These are phyloP conservation scores for Pandemis heparana DNA, from an alignment of 2,888 invertebrate genomes.

Conservation along the genomic window DNA sequence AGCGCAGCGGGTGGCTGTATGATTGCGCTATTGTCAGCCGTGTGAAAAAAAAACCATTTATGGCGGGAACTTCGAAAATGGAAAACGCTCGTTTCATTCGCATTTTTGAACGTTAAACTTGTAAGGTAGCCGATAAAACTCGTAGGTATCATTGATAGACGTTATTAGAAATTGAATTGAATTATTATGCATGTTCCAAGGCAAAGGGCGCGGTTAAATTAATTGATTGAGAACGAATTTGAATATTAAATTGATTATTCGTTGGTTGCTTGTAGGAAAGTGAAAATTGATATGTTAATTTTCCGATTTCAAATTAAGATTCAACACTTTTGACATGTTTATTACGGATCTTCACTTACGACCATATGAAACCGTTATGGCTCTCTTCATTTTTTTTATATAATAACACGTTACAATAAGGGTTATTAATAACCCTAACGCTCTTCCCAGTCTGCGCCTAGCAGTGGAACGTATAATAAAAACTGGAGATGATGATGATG, in stretches of 20 bases:
- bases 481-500: too few species aligned
- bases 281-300: constrained; percentile 30
- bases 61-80: constrained; percentile 1
- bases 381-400: too few species aligned
- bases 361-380: constrained; percentile 12
- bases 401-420: too few species aligned
- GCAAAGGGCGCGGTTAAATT: constrained; percentile 39
- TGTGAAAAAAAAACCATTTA: constrained; percentile 45
- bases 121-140: neutral
- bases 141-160: too few species aligned
- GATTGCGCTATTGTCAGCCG: constrained; percentile 73
- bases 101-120: neutral
- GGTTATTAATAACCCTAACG: too few species aligned
- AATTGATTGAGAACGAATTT: neutral
- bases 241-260: constrained; percentile 12
- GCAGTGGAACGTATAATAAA: too few species aligned
- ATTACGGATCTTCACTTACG: constrained; percentile 19
- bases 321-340: constrained; percentile 10
- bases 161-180: constrained; percentile 11
- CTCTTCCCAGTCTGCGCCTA: too few species aligned
- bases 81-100: neutral
- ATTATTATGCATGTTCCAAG: constrained; percentile 30
- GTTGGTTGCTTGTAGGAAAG: constrained; percentile 4
- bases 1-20: constrained; percentile 68
- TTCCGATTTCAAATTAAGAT: constrained; percentile 1